phyloP scores from a whole-genome alignment of 2,113 vertebrate genomes.

The Proterorhinus semilunaris region DNA sequence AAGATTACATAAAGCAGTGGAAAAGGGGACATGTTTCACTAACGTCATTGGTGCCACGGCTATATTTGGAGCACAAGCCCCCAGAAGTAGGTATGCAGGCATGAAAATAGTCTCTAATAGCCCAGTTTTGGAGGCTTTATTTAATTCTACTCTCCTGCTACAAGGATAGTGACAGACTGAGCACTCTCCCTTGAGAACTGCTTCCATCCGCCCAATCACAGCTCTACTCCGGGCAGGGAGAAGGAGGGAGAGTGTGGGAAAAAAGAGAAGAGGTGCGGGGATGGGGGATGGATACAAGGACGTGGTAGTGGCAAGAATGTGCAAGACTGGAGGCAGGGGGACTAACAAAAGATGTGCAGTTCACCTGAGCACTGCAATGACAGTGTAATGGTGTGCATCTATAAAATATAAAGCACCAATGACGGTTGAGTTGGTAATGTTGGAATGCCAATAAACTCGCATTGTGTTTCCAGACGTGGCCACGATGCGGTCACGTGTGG shows the following conservation, averaged over 20 bases:
- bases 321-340: constrained; percentile 9
- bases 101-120: constrained; percentile 78
- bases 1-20: constrained; percentile 71
- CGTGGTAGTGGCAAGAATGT: constrained; percentile 47
- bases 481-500: background rate
- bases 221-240: constrained; percentile 43
- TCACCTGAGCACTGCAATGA: background rate
- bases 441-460: background rate
- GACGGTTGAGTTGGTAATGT: background rate
- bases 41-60: constrained; percentile 65
- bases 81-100: constrained; percentile 67
- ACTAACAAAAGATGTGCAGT: constrained; percentile 21
- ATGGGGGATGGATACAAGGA: constrained; percentile 32
- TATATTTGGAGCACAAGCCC: constrained; percentile 78
- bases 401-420: background rate
- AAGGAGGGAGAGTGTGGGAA: constrained; percentile 61
- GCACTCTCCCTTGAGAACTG: constrained; percentile 46
- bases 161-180: constrained; percentile 63
- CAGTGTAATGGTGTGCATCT: background rate
- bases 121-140: constrained; percentile 73
- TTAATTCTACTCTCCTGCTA: constrained; percentile 65
- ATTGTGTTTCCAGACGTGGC: background rate
- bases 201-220: constrained; percentile 62
- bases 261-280: constrained; percentile 45
- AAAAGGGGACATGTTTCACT: constrained; percentile 70